Percentiles rank a stretch among this genome's conserved stretches.
Conservation (phyloP, 2,797 vertebrate genomes). For the Sebastes goodei region DNA sequence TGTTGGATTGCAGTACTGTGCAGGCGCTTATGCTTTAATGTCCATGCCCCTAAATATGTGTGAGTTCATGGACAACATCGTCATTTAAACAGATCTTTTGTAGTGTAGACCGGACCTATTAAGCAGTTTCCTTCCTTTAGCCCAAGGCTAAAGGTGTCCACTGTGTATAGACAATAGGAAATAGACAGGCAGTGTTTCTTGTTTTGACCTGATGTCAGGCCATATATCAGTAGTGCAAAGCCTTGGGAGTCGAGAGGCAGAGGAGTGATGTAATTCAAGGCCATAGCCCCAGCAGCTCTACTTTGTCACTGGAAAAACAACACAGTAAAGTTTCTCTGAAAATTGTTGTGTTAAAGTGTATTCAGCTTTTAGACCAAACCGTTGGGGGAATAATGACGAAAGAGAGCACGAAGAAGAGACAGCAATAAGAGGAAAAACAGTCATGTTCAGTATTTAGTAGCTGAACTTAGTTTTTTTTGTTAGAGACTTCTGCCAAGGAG, state of each 20-base stretch:
- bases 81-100: constrained; percentile 5
- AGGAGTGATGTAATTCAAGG: constrained; percentile 26
- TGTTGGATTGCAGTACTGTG: not conserved
- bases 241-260: constrained; percentile 22
- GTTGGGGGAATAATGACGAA: not conserved
- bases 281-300: constrained; percentile 18
- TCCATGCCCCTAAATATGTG: not conserved
- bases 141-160: constrained; percentile 24
- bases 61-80: not conserved
- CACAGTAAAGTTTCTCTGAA: not conserved
- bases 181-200: constrained; percentile 47
- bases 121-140: constrained; percentile 18
- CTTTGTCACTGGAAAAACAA: constrained; percentile 3
- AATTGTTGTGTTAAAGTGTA: not conserved
- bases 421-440: not conserved
- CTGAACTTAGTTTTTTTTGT: not conserved
- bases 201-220: constrained; percentile 54
- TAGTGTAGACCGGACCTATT: not conserved
- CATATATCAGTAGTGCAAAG: constrained; percentile 44
- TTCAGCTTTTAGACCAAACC: not conserved
- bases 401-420: not conserved
- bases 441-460: not conserved
- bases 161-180: constrained; percentile 12
- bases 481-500: not conserved
- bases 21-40: not conserved